Percentiles rank a stretch among this genome's conserved stretches.
Evolutionary conservation across 2,113 vertebrate species (phyloP).

Genomic region (Eptesicus fuscus): DNA sequence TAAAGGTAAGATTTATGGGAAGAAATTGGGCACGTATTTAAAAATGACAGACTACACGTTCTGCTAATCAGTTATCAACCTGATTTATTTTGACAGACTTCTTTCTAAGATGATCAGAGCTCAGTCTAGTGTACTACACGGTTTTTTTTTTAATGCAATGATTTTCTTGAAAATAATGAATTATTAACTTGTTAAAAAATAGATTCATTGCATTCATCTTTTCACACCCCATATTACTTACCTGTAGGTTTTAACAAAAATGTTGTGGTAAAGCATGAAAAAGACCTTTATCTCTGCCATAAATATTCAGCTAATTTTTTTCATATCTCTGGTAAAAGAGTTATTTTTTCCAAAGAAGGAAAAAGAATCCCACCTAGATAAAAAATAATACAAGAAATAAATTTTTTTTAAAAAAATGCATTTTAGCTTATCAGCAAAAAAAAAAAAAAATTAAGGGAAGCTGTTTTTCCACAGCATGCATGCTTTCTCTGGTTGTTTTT

Average conservation of each 20-base stretch:
- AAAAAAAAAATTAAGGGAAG: constrained; percentile 23
- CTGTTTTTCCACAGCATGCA: constrained; percentile 70
- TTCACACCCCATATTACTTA: constrained; percentile 25
- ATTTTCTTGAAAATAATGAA: constrained; percentile 53
- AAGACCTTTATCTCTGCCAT: not conserved
- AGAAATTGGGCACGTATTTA: constrained; percentile 74
- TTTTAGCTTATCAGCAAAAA: constrained; percentile 61
- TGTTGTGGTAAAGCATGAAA: not conserved
- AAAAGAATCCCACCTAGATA: not conserved
- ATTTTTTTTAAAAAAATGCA: not conserved
- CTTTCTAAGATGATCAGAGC: constrained; percentile 1
- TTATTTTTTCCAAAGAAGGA: constrained; percentile 23
- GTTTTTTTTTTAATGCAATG: not conserved
- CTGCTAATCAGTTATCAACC: constrained; percentile 71
- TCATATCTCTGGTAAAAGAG: constrained; percentile 25
- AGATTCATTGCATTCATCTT: constrained; percentile 39
- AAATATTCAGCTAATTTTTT: constrained; percentile 18
- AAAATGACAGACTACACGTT: constrained; percentile 74
- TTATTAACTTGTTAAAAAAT: constrained; percentile 47
- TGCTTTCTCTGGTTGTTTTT: constrained; percentile 56
- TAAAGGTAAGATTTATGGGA: constrained; percentile 76
- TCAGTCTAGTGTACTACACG: constrained; percentile 47
- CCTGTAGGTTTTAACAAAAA: constrained; percentile 28
- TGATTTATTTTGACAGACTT: constrained; percentile 73
- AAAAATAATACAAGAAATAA: constrained; percentile 51